Evolutionary conservation across 35 echinoderm and acorn worm species (phyloP).

Genomic region (Apostichopus japonicus): DNA sequence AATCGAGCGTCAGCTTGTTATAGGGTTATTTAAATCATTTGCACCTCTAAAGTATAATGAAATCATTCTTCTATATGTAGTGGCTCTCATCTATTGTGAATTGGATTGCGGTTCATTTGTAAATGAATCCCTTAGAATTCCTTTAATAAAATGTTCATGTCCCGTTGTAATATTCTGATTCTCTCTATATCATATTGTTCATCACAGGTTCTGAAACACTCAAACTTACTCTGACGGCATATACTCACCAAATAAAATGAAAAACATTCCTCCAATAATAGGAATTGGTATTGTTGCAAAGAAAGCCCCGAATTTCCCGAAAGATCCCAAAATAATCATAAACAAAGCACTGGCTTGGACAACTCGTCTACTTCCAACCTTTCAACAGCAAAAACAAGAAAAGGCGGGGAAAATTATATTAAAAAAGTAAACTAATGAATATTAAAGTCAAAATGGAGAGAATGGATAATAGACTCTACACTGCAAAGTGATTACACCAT

Average conservation of each 20-base stretch:
- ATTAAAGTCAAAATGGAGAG: neutral
- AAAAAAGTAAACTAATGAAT: neutral
- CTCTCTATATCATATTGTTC: no score
- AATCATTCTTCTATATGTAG: no score
- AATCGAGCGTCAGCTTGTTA: no score
- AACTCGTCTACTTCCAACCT: slow-evolving; percentile 83
- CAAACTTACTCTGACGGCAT: no score
- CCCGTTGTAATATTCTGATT: no score
- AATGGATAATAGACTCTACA: neutral
- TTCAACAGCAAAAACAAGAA: neutral
- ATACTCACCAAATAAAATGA: slow-evolving; percentile 83
- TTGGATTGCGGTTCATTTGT: no score
- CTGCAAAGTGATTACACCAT: neutral
- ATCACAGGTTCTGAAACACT: no score
- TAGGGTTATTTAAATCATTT: no score
- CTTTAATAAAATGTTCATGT: no score
- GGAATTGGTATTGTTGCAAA: slow-evolving; percentile 86
- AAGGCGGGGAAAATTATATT: neutral
- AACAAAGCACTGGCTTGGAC: slow-evolving; percentile 68
- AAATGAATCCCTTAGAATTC: no score
- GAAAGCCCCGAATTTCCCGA: slow-evolving; percentile 87
- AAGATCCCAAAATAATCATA: slow-evolving; percentile 78
- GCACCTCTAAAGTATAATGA: no score
- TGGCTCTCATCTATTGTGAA: no score
- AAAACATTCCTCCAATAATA: slow-evolving; percentile 88